phyloP scores from a whole-genome alignment of 2,888 invertebrate genomes.

The Meiosimyza decipiens region DNA sequence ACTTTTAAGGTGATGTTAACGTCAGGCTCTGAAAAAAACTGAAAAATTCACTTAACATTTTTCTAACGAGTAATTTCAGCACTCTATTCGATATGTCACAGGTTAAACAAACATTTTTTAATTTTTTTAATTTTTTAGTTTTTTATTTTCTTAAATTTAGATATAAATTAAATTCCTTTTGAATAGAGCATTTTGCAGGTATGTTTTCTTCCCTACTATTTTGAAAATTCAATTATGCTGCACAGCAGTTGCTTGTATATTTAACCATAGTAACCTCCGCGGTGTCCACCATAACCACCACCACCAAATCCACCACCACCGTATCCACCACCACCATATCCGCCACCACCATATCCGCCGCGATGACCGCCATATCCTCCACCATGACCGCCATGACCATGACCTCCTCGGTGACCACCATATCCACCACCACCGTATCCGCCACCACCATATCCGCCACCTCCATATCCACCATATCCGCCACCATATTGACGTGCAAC shows the following conservation, averaged over 20 bases:
- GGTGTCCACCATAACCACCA: too few species aligned
- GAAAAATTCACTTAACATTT: too few species aligned
- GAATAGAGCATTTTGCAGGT: neutral
- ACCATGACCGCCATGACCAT: conserved; percentile 24
- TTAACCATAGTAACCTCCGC: neutral
- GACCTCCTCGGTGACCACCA: conserved; percentile 17
- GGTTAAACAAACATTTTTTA: neutral
- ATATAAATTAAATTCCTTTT: neutral
- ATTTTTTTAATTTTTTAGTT: neutral
- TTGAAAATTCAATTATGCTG: neutral
- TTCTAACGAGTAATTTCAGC: too few species aligned
- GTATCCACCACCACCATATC: conserved; percentile 13
- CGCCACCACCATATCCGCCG: conserved; percentile 26
- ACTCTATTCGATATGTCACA: too few species aligned
- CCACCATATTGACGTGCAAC: conserved; percentile 42
- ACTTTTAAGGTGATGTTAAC: too few species aligned
- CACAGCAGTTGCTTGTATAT: neutral
- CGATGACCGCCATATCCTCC: conserved; percentile 32
- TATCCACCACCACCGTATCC: conserved; percentile 25
- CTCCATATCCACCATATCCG: conserved; percentile 23
- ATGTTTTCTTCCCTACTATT: neutral
- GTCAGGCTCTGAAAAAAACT: too few species aligned
- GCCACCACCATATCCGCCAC: conserved; percentile 33
- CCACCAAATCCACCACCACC: conserved; percentile 21
- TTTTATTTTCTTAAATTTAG: neutral